Conservation (phyloP, 2,113 vertebrate species). For the Archocentrus centrarchus region DNA sequence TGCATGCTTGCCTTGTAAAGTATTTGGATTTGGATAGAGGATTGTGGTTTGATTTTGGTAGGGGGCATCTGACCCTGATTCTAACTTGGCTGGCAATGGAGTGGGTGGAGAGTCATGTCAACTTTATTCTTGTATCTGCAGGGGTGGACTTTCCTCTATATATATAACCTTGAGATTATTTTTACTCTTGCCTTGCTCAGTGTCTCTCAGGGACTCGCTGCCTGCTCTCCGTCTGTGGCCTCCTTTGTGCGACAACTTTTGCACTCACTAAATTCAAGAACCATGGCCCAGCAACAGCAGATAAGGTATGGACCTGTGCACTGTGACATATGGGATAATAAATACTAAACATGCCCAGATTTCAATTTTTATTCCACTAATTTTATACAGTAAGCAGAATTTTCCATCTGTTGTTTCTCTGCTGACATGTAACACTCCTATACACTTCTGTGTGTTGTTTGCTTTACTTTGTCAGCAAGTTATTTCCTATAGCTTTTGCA, state of each 20-base stretch:
- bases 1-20: not conserved
- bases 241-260: conserved; percentile 35
- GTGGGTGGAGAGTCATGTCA: conserved; percentile 54
- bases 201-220: conserved; percentile 63
- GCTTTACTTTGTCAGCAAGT: not conserved
- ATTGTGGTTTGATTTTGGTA: conserved; percentile 17
- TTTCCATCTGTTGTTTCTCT: not conserved
- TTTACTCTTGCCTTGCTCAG: conserved; percentile 60
- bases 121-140: conserved; percentile 21
- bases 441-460: not conserved
- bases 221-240: conserved; percentile 66
- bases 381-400: not conserved
- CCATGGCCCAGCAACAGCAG: conserved; percentile 84
- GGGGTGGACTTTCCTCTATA: conserved; percentile 52
- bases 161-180: conserved; percentile 54
- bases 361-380: not conserved
- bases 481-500: conserved; percentile 27
- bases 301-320: conserved; percentile 78
- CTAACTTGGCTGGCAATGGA: conserved; percentile 34
- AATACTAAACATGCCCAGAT: not conserved
- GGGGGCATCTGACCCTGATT: not conserved
- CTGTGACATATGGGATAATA: not conserved
- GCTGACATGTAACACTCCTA: not conserved
- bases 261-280: conserved; percentile 42
- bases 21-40: not conserved